Evolutionary conservation across 2,888 invertebrate species (phyloP), one percentile per base, ranked within the genome.

Genomic region (Erannis defoliaria): DNA sequence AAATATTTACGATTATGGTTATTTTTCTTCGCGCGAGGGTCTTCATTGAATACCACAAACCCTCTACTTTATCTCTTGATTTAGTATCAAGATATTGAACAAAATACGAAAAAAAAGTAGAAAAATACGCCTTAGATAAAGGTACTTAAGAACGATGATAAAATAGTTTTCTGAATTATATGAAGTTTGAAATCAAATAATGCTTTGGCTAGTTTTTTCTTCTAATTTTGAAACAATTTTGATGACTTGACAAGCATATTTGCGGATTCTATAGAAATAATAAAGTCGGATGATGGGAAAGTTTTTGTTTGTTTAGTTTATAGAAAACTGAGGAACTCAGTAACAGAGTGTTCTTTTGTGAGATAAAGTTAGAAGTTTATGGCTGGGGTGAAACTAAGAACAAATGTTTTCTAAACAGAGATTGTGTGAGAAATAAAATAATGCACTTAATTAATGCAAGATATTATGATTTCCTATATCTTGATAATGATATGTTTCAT

Each of bases 21-120:
- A 82, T 84, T 81, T 82, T 80, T 83, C 81, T 77, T 76, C 80
- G 73, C 71, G 73, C 68, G 68, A 72, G 66, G 69, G 69, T 51
- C 72, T 75, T 78, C 75, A 81, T 81, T 75, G 76, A 76, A 72
- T 74, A 76, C 73, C 72, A 71, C 78, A 72, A 57, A 72, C 73
- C 78, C 75, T 29, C 70, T 72, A 70, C 72, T 75, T 80, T 79
- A 76, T 73, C 70, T 73, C 65, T 71, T 80, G 77, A 85, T 84
- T 82, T 82, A 84, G 73, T 78, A 72, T 71, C 37, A 74, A 73
- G 75, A 68, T 65, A 72, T 54, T 66, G 70, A 66, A 64, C 56
- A n/a, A n/a, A n/a, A n/a, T 63, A 55, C 54, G 43, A 16, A 2
- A 59, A 51, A 45, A 49, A 37, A 10, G 42, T 26, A 55, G 40